Base-by-base conservation (phyloP, 2,113 vertebrate genomes). In the Octodon degus region DNA sequence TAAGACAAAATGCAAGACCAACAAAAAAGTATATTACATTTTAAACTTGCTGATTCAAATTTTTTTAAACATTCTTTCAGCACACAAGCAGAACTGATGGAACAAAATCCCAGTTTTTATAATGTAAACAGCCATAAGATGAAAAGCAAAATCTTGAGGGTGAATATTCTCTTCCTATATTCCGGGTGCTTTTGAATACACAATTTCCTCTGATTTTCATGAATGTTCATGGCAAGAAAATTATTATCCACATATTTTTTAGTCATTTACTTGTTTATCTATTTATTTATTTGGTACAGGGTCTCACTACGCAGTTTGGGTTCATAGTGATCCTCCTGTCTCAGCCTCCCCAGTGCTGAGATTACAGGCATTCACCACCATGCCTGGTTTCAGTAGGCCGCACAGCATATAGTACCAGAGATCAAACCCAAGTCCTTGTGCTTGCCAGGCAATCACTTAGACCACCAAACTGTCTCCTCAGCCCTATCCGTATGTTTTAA, bases 1-100 rank as follows among this genome's bases (percentile, higher is more conserved):
- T 90, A 63, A 97, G 89, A 96, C 93, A 96, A 97, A 97, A 96
- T 97, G 97, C 97, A 97, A 97, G 92, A 74, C 92, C 70, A 87
- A 97, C 97, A 97, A 87, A 96, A 97, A 97, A 96, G 93, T 89
- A 68, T 93, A 93, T 95, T 95, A 74, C 92, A 92, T 93, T 96
- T 89, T 92, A 91, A 97, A 97, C 86, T 95, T 97, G 97, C 96
- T 98, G 97, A 98, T 95, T 96, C 74, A 13, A 94, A 62, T 86
- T 90, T 94, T 97, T 79, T 76, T 11, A 86, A 96, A 96, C 95
- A 94, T 91, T 83, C 90, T 96, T 79, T 93, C 82, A 97, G 79
- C 25, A 47, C 47, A 11, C 91, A 96, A 89, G 92, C 95, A 97
- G 63, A 95, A 96, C 34, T 72, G 55, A 34, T 55, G 68, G 50